These are phyloP conservation scores for Tarsius wallacei DNA, from an alignment of 2,797 vertebrate genomes.

Conservation along the genomic window DNA sequence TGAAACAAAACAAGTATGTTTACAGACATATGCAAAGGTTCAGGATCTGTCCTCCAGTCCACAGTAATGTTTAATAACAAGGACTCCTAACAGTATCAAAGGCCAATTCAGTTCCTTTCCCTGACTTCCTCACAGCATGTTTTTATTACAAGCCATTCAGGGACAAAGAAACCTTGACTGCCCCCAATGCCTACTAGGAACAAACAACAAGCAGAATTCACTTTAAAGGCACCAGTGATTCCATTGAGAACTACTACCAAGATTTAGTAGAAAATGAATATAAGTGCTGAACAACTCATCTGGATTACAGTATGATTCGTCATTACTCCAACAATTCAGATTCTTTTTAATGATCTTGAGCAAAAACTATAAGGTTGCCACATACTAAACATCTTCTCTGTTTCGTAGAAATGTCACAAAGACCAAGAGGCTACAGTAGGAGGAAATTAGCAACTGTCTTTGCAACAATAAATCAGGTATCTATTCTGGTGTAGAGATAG, in stretches of 20 bases:
- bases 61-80: slow-evolving; percentile 41
- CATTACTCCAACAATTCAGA: slow-evolving; percentile 48
- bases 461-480: slow-evolving; percentile 91
- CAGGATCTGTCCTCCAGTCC: slow-evolving; percentile 44
- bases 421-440: slow-evolving; percentile 79
- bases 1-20: slow-evolving; percentile 78
- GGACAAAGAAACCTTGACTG: slow-evolving; percentile 61
- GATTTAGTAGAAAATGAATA: slow-evolving; percentile 61
- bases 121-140: slow-evolving; percentile 5
- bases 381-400: slow-evolving; percentile 82
- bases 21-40: slow-evolving; percentile 69
- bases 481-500: slow-evolving; percentile 92
- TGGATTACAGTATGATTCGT: slow-evolving; percentile 72
- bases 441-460: slow-evolving; percentile 85
- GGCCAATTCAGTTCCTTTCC: slow-evolving; percentile 28
- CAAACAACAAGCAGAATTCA: slow-evolving; percentile 68
- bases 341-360: slow-evolving; percentile 66
- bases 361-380: slow-evolving; percentile 80
- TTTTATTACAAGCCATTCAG: slow-evolving; percentile 31
- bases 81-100: slow-evolving; percentile 29
- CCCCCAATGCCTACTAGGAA: slow-evolving; percentile 46
- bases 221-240: slow-evolving; percentile 73
- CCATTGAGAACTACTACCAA: slow-evolving; percentile 72
- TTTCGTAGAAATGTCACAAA: slow-evolving; percentile 84
- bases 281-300: slow-evolving; percentile 66